Conservation (phyloP, 1,140 invertebrate species). For the Drosophila serrata region DNA sequence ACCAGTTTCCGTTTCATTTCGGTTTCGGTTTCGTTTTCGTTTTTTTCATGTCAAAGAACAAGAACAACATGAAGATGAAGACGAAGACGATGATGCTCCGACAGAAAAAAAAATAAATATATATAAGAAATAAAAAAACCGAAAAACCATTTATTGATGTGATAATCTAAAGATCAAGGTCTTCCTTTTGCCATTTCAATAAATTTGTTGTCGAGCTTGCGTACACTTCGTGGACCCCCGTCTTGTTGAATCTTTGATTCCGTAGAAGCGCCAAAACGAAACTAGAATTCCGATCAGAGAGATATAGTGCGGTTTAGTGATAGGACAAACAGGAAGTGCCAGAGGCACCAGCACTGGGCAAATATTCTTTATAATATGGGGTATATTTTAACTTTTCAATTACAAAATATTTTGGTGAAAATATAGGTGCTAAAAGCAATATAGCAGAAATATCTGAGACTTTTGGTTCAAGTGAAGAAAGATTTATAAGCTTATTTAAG, state of each 20-base stretch:
- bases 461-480: not conserved
- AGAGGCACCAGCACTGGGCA: conserved; percentile 6
- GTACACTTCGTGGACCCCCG: conserved; percentile 50
- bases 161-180: conserved; percentile 83
- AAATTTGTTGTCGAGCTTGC: conserved; percentile 56
- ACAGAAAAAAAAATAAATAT: conserved; percentile 47
- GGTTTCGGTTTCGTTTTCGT: conserved; percentile 63
- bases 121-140: conserved; percentile 38
- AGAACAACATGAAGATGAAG: conserved; percentile 47
- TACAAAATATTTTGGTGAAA: not conserved
- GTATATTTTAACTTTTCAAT: not conserved
- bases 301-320: conserved; percentile 48
- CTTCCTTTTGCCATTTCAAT: conserved; percentile 81
- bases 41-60: conserved; percentile 65
- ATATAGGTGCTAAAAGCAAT: not conserved
- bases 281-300: conserved; percentile 51
- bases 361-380: no score
- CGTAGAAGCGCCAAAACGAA: conserved; percentile 38
- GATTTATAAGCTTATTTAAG: not conserved
- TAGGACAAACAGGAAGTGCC: conserved; percentile 53
- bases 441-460: not conserved
- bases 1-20: conserved; percentile 70
- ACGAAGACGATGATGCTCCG: conserved; percentile 40
- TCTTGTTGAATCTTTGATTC: conserved; percentile 46
- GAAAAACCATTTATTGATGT: conserved; percentile 79